Conservation (phyloP, 2,113 vertebrate species). For the Dermatemys mawii region DNA sequence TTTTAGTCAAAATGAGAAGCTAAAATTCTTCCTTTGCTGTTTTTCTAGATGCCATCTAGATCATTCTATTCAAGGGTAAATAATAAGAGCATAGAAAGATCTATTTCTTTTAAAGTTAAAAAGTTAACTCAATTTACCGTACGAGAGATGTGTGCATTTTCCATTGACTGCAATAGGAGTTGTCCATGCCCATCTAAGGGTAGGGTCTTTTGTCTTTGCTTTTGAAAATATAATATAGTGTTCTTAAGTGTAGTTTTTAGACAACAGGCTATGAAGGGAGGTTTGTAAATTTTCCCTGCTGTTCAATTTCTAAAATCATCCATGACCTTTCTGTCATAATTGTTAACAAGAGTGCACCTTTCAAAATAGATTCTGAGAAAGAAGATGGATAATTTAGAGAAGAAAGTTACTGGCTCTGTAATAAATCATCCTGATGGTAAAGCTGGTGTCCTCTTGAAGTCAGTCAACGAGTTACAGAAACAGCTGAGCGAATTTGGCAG, state of each 20-base stretch:
- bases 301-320: background rate
- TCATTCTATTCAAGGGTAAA: background rate
- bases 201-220: background rate
- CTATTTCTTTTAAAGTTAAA: background rate
- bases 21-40: background rate
- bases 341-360: background rate
- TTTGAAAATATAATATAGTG: background rate
- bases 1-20: background rate
- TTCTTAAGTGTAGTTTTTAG: background rate
- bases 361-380: slow-evolving; percentile 82
- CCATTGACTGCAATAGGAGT: background rate
- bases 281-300: fast-evolving
- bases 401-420: slow-evolving; percentile 72
- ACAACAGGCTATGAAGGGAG: background rate
- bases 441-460: slow-evolving; percentile 71
- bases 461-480: slow-evolving; percentile 83
- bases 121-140: background rate
- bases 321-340: fast-evolving
- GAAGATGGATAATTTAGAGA: slow-evolving; percentile 81
- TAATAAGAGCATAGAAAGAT: background rate
- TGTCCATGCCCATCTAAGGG: background rate
- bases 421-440: slow-evolving; percentile 72
- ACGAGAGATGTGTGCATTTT: background rate
- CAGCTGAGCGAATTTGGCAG: slow-evolving; percentile 84
- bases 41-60: background rate